A percentile compares a stretch with the other conserved stretches of the same genome.
Evolutionary conservation across 2,797 vertebrate species (phyloP).

Genomic region (Dendrocincla fuliginosa): DNA sequence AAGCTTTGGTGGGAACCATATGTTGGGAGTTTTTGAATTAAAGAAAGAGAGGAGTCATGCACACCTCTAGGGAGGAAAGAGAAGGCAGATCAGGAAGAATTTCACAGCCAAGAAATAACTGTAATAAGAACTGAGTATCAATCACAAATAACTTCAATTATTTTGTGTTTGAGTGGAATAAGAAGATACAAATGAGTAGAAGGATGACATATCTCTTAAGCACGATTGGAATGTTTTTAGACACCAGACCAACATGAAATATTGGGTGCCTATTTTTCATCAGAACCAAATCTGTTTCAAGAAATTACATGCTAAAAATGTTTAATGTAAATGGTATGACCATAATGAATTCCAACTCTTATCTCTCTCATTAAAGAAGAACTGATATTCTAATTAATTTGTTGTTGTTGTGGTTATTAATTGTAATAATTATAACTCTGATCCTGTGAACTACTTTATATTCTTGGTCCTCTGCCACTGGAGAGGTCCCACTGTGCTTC

Average conservation of each 20-base stretch:
- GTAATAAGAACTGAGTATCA: slow-evolving; percentile 28
- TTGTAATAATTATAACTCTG: background rate
- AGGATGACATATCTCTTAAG: slow-evolving; percentile 42
- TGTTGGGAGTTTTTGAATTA: slow-evolving; percentile 5
- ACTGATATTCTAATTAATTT: slow-evolving; percentile 30
- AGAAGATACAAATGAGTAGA: slow-evolving; percentile 26
- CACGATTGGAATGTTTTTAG: slow-evolving; percentile 1
- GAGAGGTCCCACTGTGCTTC: background rate
- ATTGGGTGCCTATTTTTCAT: slow-evolving; percentile 29
- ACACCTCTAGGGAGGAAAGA: background rate
- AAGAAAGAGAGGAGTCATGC: background rate
- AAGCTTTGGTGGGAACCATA: slow-evolving; percentile 20
- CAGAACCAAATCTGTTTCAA: slow-evolving; percentile 38
- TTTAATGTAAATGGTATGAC: slow-evolving; percentile 7
- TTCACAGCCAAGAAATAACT: slow-evolving; percentile 31
- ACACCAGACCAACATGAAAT: slow-evolving; percentile 52
- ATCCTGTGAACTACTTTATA: background rate
- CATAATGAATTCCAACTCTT: slow-evolving; percentile 39
- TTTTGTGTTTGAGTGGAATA: slow-evolving; percentile 42
- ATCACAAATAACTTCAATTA: slow-evolving; percentile 39
- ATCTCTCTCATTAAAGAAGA: slow-evolving; percentile 1
- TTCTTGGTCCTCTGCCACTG: background rate
- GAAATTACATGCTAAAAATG: background rate
- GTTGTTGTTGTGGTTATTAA: slow-evolving; percentile 29
- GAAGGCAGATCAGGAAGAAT: slow-evolving; percentile 33